Evolutionary conservation across 2,113 vertebrate genomes (phyloP).

Genomic region (Phalacrocorax brasilianus): DNA sequence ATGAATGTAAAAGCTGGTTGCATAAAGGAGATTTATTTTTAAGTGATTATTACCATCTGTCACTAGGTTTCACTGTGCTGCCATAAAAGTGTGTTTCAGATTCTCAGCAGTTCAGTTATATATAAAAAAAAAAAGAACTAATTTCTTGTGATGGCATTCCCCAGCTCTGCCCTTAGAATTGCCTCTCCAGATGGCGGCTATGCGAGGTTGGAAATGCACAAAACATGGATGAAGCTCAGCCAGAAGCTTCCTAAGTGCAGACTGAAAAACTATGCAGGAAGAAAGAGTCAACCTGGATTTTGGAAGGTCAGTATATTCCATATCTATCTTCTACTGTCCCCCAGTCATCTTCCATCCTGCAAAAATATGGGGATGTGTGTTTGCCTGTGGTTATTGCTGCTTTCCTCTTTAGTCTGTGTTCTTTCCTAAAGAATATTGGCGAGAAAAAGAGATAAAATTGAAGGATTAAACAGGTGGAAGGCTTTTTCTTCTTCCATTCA

Average conservation of each 20-base stretch:
- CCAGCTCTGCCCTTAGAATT: background rate
- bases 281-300: background rate
- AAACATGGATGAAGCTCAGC: background rate
- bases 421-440: background rate
- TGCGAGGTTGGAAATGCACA: background rate
- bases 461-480: background rate
- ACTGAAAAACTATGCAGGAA: background rate
- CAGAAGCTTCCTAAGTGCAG: background rate
- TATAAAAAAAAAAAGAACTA: background rate
- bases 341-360: background rate
- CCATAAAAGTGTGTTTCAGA: conserved; percentile 44
- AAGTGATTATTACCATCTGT: conserved; percentile 63
- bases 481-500: background rate
- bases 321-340: background rate
- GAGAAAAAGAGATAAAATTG: background rate
- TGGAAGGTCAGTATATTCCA: background rate
- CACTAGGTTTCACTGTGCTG: conserved; percentile 45
- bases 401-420: background rate
- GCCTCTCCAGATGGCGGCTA: background rate
- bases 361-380: rapidly evolving
- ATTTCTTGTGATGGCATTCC: background rate
- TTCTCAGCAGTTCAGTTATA: conserved; percentile 3
- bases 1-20: conserved; percentile 35
- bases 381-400: background rate
- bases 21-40: conserved; percentile 49